Base-by-base conservation (phyloP, 2,888 invertebrate genomes). In the Halictus quadricinctus region DNA sequence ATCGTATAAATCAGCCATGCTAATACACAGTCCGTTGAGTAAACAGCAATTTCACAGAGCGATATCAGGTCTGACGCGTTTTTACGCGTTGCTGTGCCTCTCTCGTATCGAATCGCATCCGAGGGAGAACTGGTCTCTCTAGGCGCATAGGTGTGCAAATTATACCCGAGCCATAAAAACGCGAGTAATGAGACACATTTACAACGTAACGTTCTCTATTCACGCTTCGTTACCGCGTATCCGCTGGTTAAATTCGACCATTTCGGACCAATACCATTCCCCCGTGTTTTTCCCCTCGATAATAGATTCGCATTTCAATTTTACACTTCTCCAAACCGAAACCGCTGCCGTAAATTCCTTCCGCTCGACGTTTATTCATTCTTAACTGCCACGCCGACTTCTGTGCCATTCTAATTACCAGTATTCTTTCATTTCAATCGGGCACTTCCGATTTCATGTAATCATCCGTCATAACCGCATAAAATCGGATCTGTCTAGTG, bases 1-100 rank as follows among this genome's bases (percentile, higher is more conserved):
- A 66, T 48, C 66, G 54, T 76, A 85, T 85, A 85, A 85, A 86
- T 85, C 79, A 85, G 70, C 70, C 69, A 86, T 80, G 85, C 83
- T 80, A 87, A 86, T 83, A 74, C 60, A 69, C 77, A 41, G 83
- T 85, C 73, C 84, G 81, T 81, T 83, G 87, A 88, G 88, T 86
- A 89, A 89, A 89, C 88, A 89, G 78, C 84, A 88, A 89, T 89
- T 89, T 89, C 87, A 89, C 88, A 88, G 72, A 29, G 29, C n/a
- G 72, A 74, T 79, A 76, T 79, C 69, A 41, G 79, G 84, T 74
- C 78, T 43, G 48, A 78, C 76, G 80, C 79, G 80, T 80, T 88
- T 86, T 82, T 86, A 76, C 81, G 72, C 70, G 74, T 76, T 79
- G 81, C 54, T 21, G 13, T 25, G 4, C 60, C 60, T 60, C 60